Evolutionary conservation across 2,797 vertebrate species (phyloP), one percentile per base, ranked within the genome.

Genomic region (Scarus forsteni): DNA sequence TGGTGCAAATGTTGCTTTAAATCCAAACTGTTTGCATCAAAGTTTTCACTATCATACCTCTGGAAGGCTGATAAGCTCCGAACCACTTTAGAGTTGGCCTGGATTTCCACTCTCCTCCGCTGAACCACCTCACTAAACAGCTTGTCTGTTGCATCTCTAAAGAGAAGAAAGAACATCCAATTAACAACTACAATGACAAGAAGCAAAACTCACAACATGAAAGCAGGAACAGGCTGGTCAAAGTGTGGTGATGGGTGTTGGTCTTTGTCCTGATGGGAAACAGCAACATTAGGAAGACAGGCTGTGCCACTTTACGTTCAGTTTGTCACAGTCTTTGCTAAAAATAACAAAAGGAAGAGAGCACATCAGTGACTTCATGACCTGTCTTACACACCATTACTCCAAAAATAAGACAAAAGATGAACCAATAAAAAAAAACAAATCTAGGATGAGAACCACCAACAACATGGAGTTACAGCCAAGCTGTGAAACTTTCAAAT

Each of bases 81-180:
- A 10, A 83, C 85, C 73, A 96, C 83, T 65, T 93, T 92, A 46
- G 90, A 88, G 73, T 96, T 94, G 3, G 90, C 92, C 64, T 94
- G 92, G 89, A 98, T 94, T 73, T 96, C 96, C 75, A 91, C 88
- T 87, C 87, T 92, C 80, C 97, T 95, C 84, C 92, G 90, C 79
- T 85, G 86, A 70, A 96, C 90, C 0, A 93, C 94, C 39, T 95
- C 93, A 71, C 90, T 91, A 88, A 98, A 99, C 43, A 97, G 89
- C 78, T 96, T 98, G 79, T 98, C 96, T 65, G 95, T 92, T 38
- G 96, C 95, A 88, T 97, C 96, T 86, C 97, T 99, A 60, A 27
- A 8, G 53, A 66, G 12, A 56, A 13, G 48, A 13, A 43, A 66
- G 1, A 69, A 18, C 27, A 42, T 36, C 0, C 10, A 1, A 43